Evolutionary conservation across 2,888 invertebrate genomes (phyloP).

Genomic region (Calliopum simillimum): DNA sequence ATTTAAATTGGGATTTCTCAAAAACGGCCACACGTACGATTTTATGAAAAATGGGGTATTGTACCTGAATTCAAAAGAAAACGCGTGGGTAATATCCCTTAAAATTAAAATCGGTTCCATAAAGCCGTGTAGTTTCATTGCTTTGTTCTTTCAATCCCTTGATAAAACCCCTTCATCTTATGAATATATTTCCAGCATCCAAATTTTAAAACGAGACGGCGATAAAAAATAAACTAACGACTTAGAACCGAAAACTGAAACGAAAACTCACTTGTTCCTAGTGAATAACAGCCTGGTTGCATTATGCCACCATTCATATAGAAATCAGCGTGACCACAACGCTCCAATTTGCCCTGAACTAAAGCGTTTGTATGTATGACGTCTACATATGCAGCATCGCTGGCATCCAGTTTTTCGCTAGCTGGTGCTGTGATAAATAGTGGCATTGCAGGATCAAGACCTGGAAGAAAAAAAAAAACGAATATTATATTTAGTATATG

Average conservation of each 20-base stretch:
- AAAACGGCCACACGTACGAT: too few species aligned
- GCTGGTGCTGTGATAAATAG: slow-evolving; percentile 71
- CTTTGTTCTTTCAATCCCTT: too few species aligned
- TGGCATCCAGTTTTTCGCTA: slow-evolving; percentile 72
- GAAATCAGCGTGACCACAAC: slow-evolving; percentile 78
- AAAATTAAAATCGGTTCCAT: too few species aligned
- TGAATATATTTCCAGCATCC: too few species aligned
- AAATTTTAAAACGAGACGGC: too few species aligned
- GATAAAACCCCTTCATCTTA: too few species aligned
- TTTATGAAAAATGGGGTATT: too few species aligned
- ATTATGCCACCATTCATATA: slow-evolving; percentile 78
- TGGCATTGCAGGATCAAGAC: slow-evolving; percentile 77
- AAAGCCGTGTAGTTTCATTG: too few species aligned
- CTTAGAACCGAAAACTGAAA: not conserved
- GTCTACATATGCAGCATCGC: slow-evolving; percentile 78
- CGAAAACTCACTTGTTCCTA: slow-evolving; percentile 64
- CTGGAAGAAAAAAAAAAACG: slow-evolving; percentile 38
- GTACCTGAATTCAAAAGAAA: too few species aligned
- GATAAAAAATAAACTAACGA: too few species aligned
- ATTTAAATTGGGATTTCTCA: too few species aligned
- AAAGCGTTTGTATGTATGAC: slow-evolving; percentile 79
- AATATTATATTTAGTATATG: not conserved
- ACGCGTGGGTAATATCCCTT: too few species aligned
- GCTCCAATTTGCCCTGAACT: slow-evolving; percentile 75
- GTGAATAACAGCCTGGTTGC: slow-evolving; percentile 74